Conservation (phyloP, 2,113 vertebrate genomes). For the Calidris pygmaea region DNA sequence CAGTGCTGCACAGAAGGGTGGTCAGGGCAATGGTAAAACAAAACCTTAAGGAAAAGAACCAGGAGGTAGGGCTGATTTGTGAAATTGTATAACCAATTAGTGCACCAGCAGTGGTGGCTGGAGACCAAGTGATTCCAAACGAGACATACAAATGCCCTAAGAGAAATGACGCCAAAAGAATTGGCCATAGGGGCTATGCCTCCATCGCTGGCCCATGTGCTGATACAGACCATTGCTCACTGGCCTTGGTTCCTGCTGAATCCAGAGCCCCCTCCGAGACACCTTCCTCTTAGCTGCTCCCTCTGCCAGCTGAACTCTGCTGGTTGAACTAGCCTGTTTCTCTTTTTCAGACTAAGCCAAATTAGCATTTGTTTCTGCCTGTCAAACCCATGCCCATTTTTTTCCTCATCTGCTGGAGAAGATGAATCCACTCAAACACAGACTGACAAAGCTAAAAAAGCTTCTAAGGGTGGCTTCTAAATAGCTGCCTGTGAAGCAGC, state of each 20-base stretch:
- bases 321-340: rapidly evolving
- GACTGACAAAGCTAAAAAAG: not conserved
- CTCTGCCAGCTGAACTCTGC: not conserved
- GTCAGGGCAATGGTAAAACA: not conserved
- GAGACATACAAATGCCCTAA: not conserved
- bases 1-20: not conserved
- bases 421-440: not conserved
- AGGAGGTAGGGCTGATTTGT: not conserved
- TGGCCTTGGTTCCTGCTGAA: not conserved
- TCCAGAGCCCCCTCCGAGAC: not conserved
- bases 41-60: not conserved
- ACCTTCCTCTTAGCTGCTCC: not conserved
- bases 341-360: not conserved
- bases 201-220: rapidly evolving
- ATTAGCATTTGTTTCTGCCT: not conserved
- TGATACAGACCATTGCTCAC: not conserved
- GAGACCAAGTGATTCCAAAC: not conserved
- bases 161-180: rapidly evolving
- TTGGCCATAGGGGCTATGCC: rapidly evolving
- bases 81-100: not conserved
- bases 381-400: not conserved
- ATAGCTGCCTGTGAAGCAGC: not conserved
- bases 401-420: not conserved
- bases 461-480: not conserved
- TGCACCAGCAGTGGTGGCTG: rapidly evolving